These are phyloP conservation scores for Girardinichthys multiradiatus DNA, from an alignment of 2,113 vertebrate species.

Conservation along the genomic window DNA sequence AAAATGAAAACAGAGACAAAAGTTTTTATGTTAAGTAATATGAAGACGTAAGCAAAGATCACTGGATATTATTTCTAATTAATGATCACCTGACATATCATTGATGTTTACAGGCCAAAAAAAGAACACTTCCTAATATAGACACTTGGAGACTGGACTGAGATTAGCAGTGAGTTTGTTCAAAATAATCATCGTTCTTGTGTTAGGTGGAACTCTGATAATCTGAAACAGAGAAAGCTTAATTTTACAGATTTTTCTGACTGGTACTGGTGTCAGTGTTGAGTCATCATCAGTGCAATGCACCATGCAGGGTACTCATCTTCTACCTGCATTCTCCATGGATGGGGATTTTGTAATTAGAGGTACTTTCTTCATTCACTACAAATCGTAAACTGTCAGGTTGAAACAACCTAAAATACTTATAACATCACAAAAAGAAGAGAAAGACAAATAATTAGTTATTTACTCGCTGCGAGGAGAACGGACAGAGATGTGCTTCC, in stretches of 20 bases:
- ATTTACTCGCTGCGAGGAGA: too few relatives aligned
- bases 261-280: neutral
- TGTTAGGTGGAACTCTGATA: neutral
- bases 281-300: conserved; percentile 46
- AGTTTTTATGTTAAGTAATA: too few relatives aligned
- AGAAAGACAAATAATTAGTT: too few relatives aligned
- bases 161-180: neutral
- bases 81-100: neutral
- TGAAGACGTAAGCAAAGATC: too few relatives aligned
- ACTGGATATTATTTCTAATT: too few relatives aligned
- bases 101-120: conserved; percentile 15
- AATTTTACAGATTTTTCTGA: too few relatives aligned
- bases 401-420: too few relatives aligned
- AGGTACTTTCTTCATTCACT: neutral
- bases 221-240: too few relatives aligned
- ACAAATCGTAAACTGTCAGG: too few relatives aligned
- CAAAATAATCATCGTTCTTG: conserved; percentile 12
- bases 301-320: conserved; percentile 45
- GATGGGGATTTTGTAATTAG: conserved; percentile 68
- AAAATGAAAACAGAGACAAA: too few relatives aligned
- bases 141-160: conserved; percentile 12
- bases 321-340: conserved; percentile 55
- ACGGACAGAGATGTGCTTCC: too few relatives aligned
- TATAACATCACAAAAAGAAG: too few relatives aligned
- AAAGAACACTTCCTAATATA: conserved; percentile 6